Evolutionary conservation across 2,888 invertebrate species (phyloP).

Genomic region (Herminia tarsipennalis): DNA sequence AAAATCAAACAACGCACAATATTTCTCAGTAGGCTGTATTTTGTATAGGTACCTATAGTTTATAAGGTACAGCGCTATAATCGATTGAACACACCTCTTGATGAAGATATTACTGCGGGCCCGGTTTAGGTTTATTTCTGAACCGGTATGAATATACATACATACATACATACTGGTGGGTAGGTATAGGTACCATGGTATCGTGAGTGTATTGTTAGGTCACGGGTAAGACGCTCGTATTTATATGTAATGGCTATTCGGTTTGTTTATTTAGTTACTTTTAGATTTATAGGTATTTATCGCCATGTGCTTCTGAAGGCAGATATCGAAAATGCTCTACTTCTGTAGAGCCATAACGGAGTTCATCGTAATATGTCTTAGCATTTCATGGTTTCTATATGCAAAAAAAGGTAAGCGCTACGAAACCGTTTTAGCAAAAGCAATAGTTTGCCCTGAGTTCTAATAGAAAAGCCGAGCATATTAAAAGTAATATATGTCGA

Average conservation of each 20-base stretch:
- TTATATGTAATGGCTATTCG: conserved; percentile 26
- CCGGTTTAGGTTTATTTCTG: conserved; percentile 75
- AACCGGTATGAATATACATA: conserved; percentile 52
- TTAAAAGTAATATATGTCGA: too few species aligned
- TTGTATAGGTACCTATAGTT: conserved; percentile 43
- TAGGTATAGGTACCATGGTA: conserved; percentile 10
- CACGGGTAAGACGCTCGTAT: conserved; percentile 33
- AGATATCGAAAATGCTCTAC: background rate
- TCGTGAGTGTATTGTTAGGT: conserved; percentile 36
- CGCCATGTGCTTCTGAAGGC: background rate
- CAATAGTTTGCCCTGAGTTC: too few species aligned
- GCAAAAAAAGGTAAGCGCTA: too few species aligned
- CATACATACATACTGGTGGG: conserved; percentile 26
- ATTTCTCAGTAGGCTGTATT: conserved; percentile 34
- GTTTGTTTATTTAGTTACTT: conserved; percentile 31
- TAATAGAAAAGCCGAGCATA: too few species aligned
- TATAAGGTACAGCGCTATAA: conserved; percentile 63
- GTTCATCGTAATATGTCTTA: too few species aligned
- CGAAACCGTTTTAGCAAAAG: too few species aligned
- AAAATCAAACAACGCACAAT: conserved; percentile 33
- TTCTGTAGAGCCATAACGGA: background rate
- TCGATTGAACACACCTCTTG: conserved; percentile 82
- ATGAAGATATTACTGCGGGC: conserved; percentile 78
- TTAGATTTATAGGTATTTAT: conserved; percentile 25
- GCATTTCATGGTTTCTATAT: too few species aligned